Evolutionary conservation across 1,140 invertebrate genomes (phyloP), one percentile per base, ranked within the genome.

Genomic region (Ditylenchus dipsaci): DNA sequence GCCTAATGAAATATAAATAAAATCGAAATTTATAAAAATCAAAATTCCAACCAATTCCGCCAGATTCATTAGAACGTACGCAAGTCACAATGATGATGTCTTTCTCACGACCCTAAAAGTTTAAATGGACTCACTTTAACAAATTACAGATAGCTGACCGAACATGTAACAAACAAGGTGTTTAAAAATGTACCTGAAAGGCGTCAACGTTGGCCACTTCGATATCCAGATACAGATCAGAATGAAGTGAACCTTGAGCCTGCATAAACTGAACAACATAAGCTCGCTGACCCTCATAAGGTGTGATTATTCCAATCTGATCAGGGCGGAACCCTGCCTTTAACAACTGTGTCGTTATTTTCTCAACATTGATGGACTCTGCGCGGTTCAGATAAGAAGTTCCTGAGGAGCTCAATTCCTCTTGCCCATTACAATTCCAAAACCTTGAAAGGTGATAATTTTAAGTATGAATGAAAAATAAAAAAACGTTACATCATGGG

Each of bases 161-260:
- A 27, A 15, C 15, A 59, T 63, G 47, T 17, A n/a, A 15, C 0
- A 68, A 17, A 23, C 27, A n/a, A n/a, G 23, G 65, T 65, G 19
- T 13, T 53, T 58, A n/a, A 17, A 3, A 63, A 63, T 58, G n/a
- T 19, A 79, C 78, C 68, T 84, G 86, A 83, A 99, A 99, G 1
- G 96, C 95, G 84, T 99, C 96, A 11, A 99, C 96, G 85, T 94
- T 97, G 0, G 95, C 95, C 0, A 99, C 94, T 85, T 99, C 96
- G 58, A 98, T 96, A 83, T 97, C 95, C 84, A 97, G 91, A 84
- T 99, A 99, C 0, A 98, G 84, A 83, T 97, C 96, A 7, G 92
- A 90, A 81, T 97, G 93, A 9, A 99, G 85, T 1, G 92, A 91
- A 5, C 95, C 96, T 84, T 96, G 95, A 80, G 96, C 95, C 82